Evolutionary conservation across 2,113 vertebrate genomes (phyloP).

Genomic region (Spizaetus ornatus): DNA sequence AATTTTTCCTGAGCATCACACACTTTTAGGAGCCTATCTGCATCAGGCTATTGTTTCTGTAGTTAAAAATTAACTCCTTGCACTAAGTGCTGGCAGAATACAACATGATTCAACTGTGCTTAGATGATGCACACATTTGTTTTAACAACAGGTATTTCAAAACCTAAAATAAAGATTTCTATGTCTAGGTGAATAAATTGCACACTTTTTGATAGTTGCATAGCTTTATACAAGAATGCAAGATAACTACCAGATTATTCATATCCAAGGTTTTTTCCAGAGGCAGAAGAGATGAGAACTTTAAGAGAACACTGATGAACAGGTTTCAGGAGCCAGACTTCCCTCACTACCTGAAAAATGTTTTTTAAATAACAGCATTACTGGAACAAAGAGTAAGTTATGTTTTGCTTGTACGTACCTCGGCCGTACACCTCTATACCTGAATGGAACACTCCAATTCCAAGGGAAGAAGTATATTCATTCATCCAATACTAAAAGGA

Average conservation of each 20-base stretch:
- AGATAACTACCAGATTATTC: not conserved
- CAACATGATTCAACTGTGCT: not conserved
- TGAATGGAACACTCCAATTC: slow-evolving; percentile 99
- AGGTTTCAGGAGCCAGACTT: not conserved
- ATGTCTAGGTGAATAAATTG: not conserved
- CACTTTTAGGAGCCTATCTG: not conserved
- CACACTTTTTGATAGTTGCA: not conserved
- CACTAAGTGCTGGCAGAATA: not conserved
- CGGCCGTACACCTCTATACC: slow-evolving; percentile 97
- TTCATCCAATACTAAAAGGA: slow-evolving; percentile 96
- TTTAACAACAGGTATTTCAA: not conserved
- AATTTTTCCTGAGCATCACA: not conserved
- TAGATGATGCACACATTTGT: not conserved
- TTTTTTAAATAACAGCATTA: not conserved
- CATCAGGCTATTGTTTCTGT: not conserved
- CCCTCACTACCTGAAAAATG: not conserved
- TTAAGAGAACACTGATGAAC: not conserved
- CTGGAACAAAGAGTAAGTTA: not conserved
- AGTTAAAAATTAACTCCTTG: not conserved
- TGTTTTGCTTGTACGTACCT: slow-evolving; percentile 76
- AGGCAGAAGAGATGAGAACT: not conserved
- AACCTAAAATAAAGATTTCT: not conserved
- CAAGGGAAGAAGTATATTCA: slow-evolving; percentile 95
- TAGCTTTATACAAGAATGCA: not conserved
- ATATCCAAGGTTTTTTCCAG: not conserved